A percentile compares a stretch with the other conserved stretches of the same genome.
Conservation (phyloP, 2,888 invertebrate species). For the Anticlea derivata region DNA sequence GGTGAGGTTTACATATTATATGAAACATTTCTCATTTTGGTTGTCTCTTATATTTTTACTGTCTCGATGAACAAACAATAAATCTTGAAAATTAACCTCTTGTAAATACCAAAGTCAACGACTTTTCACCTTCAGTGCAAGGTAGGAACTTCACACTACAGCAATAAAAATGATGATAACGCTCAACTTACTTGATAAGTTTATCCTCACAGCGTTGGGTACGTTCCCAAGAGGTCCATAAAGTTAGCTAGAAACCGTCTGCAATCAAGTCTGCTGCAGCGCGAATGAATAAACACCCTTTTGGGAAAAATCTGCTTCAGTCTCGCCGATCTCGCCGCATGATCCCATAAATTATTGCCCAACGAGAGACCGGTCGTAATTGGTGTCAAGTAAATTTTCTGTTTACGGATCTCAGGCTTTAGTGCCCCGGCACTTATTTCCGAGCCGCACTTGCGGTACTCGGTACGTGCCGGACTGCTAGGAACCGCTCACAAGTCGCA, state of each 20-base stretch:
- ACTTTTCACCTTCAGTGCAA: constrained; percentile 7
- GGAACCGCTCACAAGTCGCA: constrained; percentile 1
- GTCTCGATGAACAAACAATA: constrained; percentile 1
- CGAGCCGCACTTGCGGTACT: constrained; percentile 33
- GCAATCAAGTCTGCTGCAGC: constrained; percentile 37
- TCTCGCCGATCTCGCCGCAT: constrained; percentile 17
- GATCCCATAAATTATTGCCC: constrained; percentile 31
- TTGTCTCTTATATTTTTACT: neutral
- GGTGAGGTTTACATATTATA: neutral
- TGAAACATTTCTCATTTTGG: neutral
- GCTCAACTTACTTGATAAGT: constrained; percentile 5
- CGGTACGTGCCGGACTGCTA: constrained; percentile 28
- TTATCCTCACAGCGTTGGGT: constrained; percentile 16
- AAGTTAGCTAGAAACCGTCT: constrained; percentile 33
- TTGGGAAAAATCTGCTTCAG: constrained; percentile 32
- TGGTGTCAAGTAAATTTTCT: constrained; percentile 39
- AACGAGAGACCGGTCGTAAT: constrained; percentile 37
- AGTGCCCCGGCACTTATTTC: too few relatives aligned
- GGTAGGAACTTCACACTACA: neutral
- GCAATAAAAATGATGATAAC: constrained; percentile 9
- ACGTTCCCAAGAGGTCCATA: constrained; percentile 30
- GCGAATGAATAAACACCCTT: constrained; percentile 36
- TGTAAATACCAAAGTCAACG: neutral
- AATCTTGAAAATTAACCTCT: neutral
- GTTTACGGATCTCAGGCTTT: constrained; percentile 35